Base-by-base conservation (phyloP, 1,140 invertebrate species). In the Pseudomyrmex gracilis region DNA sequence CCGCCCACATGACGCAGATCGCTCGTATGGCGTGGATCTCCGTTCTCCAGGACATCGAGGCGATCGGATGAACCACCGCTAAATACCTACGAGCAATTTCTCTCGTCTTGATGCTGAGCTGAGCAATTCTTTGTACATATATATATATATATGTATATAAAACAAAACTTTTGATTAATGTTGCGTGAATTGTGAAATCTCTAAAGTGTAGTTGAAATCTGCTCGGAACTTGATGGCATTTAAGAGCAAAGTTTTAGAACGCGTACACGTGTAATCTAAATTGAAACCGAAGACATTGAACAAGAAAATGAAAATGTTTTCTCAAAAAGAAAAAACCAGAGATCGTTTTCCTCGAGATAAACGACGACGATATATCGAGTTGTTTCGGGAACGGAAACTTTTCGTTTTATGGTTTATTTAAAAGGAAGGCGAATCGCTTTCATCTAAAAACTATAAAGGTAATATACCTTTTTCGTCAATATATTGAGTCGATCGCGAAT, bases 11-110 rank as follows among this genome's bases (percentile, higher is more conserved):
- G 83, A 97, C 94, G 22, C 95, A 95, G 83, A 98, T 98, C 34
- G 98, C 97, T 57, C 96, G 90, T 67, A 95, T 95, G 0, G 98
- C 98, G 93, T 99, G 98, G 61, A 95, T 95, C 92, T 98, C 97
- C 1, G 97, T 99, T 71, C 98, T 96, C 84, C 96, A 96, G 0
- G 97, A 97, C 96, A 98, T 99, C 66, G 98, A 98, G 1, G 97
- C 95, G 74, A 99, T 98, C 0, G 98, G 98, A 94, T 99, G 98
- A 0, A 99, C 98, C 10, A 99, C 98, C 22, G 98, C 98, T 90
- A 99, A 95, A 93, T 98, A 99, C 85, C 94, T 94, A 89, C 24
- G 87, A 85, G 64, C 61, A 84, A 49, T 70, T 58, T 13, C 20
- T 57, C 45, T 34, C 34, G 34, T 34, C 34, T 34, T 34, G 34